These are phyloP conservation scores for Romanogobio albipinnatus DNA, from an alignment of 2,113 vertebrate genomes.

Conservation along the genomic window DNA sequence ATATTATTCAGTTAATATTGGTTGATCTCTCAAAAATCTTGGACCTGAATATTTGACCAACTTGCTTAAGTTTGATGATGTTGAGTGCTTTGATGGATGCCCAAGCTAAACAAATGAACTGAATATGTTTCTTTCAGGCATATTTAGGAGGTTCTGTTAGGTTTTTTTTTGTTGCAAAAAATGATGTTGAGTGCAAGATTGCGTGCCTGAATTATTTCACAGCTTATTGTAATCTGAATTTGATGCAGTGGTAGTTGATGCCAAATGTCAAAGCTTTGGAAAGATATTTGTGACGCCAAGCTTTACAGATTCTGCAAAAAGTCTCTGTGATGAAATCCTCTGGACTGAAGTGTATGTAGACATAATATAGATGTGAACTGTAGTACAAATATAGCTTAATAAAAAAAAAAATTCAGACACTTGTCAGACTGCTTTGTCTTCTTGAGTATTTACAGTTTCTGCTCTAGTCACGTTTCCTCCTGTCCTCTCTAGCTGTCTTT, in stretches of 20 bases:
- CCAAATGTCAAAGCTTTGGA: constrained; percentile 27
- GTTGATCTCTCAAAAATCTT: neutral
- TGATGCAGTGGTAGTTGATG: constrained; percentile 15
- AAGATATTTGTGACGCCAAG: constrained; percentile 4
- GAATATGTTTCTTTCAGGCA: constrained; percentile 38
- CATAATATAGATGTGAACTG: constrained; percentile 91
- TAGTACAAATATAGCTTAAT: constrained; percentile 88
- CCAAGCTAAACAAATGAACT: neutral
- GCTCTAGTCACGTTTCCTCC: constrained; percentile 16
- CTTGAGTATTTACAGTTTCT: constrained; percentile 56
- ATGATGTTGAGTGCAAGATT: constrained; percentile 38
- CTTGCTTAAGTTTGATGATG: constrained; percentile 3
- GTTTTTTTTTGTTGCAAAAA: constrained; percentile 19
- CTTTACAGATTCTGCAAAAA: constrained; percentile 35
- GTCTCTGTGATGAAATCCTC: constrained; percentile 47
- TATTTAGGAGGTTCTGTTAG: constrained; percentile 35
- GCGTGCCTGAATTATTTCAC: constrained; percentile 54
- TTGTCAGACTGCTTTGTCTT: constrained; percentile 83
- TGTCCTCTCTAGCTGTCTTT: constrained; percentile 39
- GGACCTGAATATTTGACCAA: constrained; percentile 17
- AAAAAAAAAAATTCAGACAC: constrained; percentile 77
- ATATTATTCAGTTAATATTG: constrained; percentile 16
- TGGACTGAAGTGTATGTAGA: constrained; percentile 81
- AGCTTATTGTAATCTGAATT: constrained; percentile 23
- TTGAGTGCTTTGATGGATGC: constrained; percentile 30